Evolutionary conservation across 1,140 invertebrate genomes (phyloP).

Genomic region (Nymphalis io): DNA sequence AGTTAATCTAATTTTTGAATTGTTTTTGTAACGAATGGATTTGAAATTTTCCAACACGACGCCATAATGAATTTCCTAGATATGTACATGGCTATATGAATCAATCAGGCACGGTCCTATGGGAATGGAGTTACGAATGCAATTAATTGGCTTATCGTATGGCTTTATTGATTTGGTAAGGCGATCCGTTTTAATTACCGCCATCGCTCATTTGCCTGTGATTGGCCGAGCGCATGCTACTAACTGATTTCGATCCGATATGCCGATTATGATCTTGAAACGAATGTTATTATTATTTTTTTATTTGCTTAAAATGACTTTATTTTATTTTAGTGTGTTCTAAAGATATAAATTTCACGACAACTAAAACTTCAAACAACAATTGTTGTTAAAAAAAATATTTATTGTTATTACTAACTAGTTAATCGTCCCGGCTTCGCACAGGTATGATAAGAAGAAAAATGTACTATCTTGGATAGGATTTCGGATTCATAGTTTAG

Average conservation of each 20-base stretch:
- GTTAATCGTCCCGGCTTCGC: too few species aligned
- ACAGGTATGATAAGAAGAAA: too few species aligned
- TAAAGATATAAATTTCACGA: neutral
- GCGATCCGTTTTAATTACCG: conserved; percentile 77
- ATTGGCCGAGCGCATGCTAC: conserved; percentile 47
- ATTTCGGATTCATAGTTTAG: too few species aligned
- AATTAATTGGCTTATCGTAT: conserved; percentile 77
- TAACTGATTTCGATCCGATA: conserved; percentile 29
- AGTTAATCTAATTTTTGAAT: neutral
- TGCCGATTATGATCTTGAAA: conserved; percentile 28
- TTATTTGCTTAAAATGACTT: neutral
- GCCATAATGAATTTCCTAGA: conserved; percentile 33
- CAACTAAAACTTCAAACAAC: too few species aligned
- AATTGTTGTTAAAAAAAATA: too few species aligned
- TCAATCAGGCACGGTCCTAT: conserved; percentile 55
- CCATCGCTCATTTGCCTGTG: conserved; percentile 71
- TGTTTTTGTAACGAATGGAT: neutral
- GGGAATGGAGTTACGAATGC: conserved; percentile 59
- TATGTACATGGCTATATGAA: conserved; percentile 38
- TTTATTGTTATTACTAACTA: too few species aligned
- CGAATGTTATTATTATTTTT: conserved; percentile 3
- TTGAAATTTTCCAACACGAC: neutral
- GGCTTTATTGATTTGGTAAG: conserved; percentile 76
- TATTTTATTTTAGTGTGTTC: neutral
- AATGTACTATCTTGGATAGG: too few species aligned